Percentiles rank a stretch among this genome's conserved stretches.
phyloP scores from a whole-genome alignment of 53 echinoderm and acorn worm species.

The Pentamera pediparva region DNA sequence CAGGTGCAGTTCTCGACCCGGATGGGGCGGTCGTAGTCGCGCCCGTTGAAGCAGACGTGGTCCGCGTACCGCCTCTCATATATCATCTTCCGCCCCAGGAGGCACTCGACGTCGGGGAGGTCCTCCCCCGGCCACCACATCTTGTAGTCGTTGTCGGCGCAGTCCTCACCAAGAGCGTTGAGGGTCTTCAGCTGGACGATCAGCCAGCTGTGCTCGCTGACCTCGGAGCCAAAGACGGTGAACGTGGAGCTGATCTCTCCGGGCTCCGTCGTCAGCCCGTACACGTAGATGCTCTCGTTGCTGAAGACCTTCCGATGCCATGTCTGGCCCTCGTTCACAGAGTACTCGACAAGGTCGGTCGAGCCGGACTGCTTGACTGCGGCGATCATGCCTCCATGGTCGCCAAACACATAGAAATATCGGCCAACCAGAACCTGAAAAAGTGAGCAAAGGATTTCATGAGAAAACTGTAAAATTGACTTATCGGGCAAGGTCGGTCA shows the following conservation, averaged over 20 bases:
- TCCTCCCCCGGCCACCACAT: constrained; percentile 93
- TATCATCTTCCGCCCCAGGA: constrained; percentile 82
- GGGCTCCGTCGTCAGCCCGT: constrained; percentile 95
- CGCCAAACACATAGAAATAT: constrained; percentile 82
- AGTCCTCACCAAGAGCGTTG: constrained; percentile 43
- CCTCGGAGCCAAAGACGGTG: constrained; percentile 86
- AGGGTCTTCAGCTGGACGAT: constrained; percentile 73
- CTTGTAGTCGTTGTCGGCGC: constrained; percentile 78
- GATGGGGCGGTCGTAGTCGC: constrained; percentile 87
- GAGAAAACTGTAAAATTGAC: too few relatives aligned
- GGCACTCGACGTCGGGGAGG: constrained; percentile 51
- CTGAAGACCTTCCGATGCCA: constrained; percentile 61
- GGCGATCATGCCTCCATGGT: constrained; percentile 79
- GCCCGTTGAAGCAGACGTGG: constrained; percentile 71
- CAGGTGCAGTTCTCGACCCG: constrained; percentile 70
- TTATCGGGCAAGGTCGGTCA: too few relatives aligned
- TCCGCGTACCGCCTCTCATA: constrained; percentile 75
- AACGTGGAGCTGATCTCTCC: constrained; percentile 73
- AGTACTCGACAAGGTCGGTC: constrained; percentile 79
- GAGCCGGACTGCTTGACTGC: constrained; percentile 69
- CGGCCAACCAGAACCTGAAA: constrained; percentile 59
- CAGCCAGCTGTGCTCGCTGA: constrained; percentile 68
- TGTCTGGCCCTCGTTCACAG: constrained; percentile 66
- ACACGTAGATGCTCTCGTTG: constrained; percentile 61
- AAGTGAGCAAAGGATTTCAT: neutral